Evolutionary conservation across 2,888 invertebrate genomes (phyloP), one percentile per base, ranked within the genome.

Genomic region (Nemotelus pantherinus): DNA sequence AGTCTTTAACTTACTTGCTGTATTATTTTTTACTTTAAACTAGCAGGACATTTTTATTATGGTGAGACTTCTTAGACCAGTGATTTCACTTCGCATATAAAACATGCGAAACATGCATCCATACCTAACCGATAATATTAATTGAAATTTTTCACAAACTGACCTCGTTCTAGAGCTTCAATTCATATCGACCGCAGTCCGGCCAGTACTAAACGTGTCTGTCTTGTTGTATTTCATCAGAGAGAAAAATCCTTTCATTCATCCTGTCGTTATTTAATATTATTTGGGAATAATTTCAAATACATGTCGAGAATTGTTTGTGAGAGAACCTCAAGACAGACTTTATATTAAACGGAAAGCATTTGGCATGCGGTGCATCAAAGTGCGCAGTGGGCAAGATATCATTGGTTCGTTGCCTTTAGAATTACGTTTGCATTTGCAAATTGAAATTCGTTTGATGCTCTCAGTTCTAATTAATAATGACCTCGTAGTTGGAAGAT

Each of bases 291-390:
- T 41, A 63, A 63, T 63, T 63, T 63, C 63, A 41, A 63, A 63
- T 63, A 63, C 43, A 43, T 63, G 43, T 39, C 43, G 63, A 63
- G 39, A 3, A 43, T 9, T 9, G 39, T 63, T 43, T 41, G 44
- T 48, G 41, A 50, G 67, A n/a, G 50, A 67, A 47, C 48, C 67
- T 48, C 67, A 67, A 25, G 67, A 48, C 67, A 67, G 25, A 67
- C 67, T 48, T 67, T 67, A 67, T 50, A 67, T 67, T 67, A 48
- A 48, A 67, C 50, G 67, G 50, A 67, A 67, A 67, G 67, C 67
- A 25, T 67, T 67, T 47, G 67, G 67, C 6, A 39, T 67, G 67
- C 4, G 48, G n/a, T 48, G 48, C 48, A 39, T 67, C 67, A 67
- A 67, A 67, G 48, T 67, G 67, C 43, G 45, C 45, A 44, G 64